Evolutionary conservation across 2,888 invertebrate genomes (phyloP).

Genomic region (Pollenia labialis): DNA sequence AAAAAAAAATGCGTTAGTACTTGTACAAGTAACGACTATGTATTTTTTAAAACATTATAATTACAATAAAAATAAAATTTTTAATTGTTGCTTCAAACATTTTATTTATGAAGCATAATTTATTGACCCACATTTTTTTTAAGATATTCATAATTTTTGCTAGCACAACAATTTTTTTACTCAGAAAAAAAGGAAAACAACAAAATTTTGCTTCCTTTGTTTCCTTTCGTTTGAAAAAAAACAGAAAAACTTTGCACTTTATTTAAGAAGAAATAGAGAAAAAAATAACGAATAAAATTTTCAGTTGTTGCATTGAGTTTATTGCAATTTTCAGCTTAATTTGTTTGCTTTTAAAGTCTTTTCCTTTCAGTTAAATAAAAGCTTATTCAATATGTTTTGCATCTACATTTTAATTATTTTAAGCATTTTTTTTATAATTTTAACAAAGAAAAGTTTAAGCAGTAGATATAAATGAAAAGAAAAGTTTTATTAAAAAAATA

Average conservation of each 20-base stretch:
- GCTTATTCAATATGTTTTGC: not conserved
- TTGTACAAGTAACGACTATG: too few relatives aligned
- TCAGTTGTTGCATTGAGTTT: not conserved
- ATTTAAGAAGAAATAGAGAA: not conserved
- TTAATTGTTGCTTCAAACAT: too few relatives aligned
- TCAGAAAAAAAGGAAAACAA: not conserved
- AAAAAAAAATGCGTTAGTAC: too few relatives aligned
- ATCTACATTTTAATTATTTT: not conserved
- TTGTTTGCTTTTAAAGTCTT: not conserved
- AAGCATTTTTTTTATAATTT: not conserved
- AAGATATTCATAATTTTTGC: too few relatives aligned
- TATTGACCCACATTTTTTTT: too few relatives aligned
- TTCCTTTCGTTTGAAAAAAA: conserved; percentile 11
- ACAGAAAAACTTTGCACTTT: not conserved
- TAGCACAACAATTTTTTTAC: not conserved
- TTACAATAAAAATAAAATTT: too few relatives aligned
- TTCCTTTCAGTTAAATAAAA: not conserved
- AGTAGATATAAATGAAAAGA: too few relatives aligned
- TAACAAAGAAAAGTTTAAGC: too few relatives aligned
- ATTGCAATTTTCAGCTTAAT: conserved; percentile 11
- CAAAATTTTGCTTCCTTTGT: not conserved
- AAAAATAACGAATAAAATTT: not conserved
- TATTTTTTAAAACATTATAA: too few relatives aligned
- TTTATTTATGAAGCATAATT: too few relatives aligned
- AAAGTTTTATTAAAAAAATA: too few relatives aligned